These are phyloP conservation scores for Nomada fabriciana DNA, from an alignment of 2,888 invertebrate genomes.

Conservation along the genomic window DNA sequence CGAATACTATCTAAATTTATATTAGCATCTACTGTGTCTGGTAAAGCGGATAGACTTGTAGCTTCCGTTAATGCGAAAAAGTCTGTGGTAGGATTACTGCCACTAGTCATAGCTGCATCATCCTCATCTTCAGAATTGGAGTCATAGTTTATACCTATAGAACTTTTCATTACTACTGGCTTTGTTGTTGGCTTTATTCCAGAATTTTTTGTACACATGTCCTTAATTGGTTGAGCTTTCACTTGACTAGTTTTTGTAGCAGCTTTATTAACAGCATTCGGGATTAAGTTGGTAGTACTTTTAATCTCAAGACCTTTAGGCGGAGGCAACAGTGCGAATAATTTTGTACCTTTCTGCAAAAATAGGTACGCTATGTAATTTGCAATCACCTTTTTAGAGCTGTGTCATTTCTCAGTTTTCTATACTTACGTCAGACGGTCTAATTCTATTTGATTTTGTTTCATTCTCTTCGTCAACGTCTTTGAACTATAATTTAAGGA, in stretches of 20 bases:
- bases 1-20: neutral
- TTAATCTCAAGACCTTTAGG: constrained; percentile 85
- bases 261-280: constrained; percentile 84
- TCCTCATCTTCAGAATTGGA: constrained; percentile 82
- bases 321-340: constrained; percentile 89
- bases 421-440: constrained; percentile 85
- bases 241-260: constrained; percentile 30
- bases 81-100: constrained; percentile 68
- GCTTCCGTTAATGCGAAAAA: constrained; percentile 80
- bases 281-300: constrained; percentile 84
- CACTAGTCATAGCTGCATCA: constrained; percentile 31
- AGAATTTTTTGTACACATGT: constrained; percentile 8
- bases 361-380: constrained; percentile 74
- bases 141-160: constrained; percentile 73
- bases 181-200: constrained; percentile 37
- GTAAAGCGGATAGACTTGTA: neutral
- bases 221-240: constrained; percentile 18
- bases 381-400: neutral
- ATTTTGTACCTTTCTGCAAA: constrained; percentile 87
- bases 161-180: constrained; percentile 19
- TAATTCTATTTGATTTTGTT: constrained; percentile 84
- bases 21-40: neutral
- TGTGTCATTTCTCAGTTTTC: neutral
- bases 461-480: constrained; percentile 86
- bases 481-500: constrained; percentile 85